Evolutionary conservation across 2,888 invertebrate species (phyloP), one percentile per base, ranked within the genome.

Genomic region (Candidula unifasciata): DNA sequence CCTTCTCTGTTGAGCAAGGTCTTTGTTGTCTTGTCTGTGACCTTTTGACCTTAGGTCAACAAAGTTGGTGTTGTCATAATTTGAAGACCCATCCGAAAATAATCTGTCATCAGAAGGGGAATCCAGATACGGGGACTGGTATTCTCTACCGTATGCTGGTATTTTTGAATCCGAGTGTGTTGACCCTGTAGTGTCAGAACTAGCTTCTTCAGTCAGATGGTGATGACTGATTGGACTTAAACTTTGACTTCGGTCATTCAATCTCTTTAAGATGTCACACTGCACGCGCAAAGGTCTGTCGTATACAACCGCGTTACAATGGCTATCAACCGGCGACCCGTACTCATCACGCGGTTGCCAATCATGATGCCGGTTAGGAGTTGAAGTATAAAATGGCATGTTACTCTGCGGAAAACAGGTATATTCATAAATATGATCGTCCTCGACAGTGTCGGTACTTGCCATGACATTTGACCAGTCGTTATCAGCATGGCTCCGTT

Each of bases 221-320:
- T 27, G 27, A 30, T 80, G 80, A 54, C 73, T 74, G 27, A 73
- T 68, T 1, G 83, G 83, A 76, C 83, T 83, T 37, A 83, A 69
- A 57, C 83, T 83, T 27, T 83, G 83, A 24, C 83, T 83, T 18
- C 83, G 66, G 24, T 83, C 83, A n/a, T 77, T 37, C 18, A 66
- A 69, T 18, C 83, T 30, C 21, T 35, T 57, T 2, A 37, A 33
- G n/a, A 66, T 35, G 35, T 83, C 83, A 57, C 77, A 78, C 35
- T 69, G 30, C 24, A 77, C 57, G 6, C 60, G 69, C 2, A 83
- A 27, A n/a, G 66, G 76, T 35, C 60, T 60, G n/a, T 64, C 60
- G 6, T 18, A 10, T 13, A 73, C 33, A 1, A n/a, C n/a, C 3
- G 13, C 1, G 44, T 52, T 57, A 27, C 52, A 27, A 68, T 79